These are phyloP conservation scores for Anser brachyrhynchus DNA, from an alignment of 2,113 vertebrate genomes.

Conservation along the genomic window DNA sequence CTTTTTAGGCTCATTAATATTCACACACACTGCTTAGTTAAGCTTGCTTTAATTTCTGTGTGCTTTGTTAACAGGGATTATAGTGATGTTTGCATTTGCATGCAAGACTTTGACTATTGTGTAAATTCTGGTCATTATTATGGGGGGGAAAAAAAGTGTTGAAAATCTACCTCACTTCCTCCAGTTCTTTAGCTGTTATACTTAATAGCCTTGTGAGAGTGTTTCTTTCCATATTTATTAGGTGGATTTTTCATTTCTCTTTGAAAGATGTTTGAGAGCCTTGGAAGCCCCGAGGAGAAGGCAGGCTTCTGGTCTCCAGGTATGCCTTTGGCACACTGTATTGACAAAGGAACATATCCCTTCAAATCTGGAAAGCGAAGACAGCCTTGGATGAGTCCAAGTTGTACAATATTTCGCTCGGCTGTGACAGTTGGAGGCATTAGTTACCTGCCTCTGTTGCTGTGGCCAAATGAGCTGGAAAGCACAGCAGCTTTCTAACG, in stretches of 20 bases:
- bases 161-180: neutral
- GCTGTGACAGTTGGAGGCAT: conserved; percentile 22
- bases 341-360: neutral
- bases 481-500: conserved; percentile 33
- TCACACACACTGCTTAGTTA: conserved; percentile 77
- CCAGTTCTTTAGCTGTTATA: conserved; percentile 23
- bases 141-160: conserved; percentile 1
- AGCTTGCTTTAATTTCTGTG: conserved; percentile 81
- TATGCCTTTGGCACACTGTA: neutral
- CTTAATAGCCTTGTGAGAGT: conserved; percentile 10
- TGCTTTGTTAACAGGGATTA: conserved; percentile 82
- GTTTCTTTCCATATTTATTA: conserved; percentile 37
- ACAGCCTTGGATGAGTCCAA: conserved; percentile 2
- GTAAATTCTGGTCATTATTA: conserved; percentile 70
- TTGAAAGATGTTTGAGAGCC: neutral
- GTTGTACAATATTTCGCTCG: conserved; percentile 25
- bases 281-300: neutral
- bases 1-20: conserved; percentile 78
- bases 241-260: conserved; percentile 5
- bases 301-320: conserved; percentile 7
- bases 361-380: neutral
- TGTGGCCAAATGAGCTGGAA: conserved; percentile 63
- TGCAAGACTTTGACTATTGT: conserved; percentile 70
- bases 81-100: conserved; percentile 77
- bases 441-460: neutral